Evolutionary conservation across 2,797 vertebrate genomes (phyloP).

Genomic region (Gastrophryne carolinensis): DNA sequence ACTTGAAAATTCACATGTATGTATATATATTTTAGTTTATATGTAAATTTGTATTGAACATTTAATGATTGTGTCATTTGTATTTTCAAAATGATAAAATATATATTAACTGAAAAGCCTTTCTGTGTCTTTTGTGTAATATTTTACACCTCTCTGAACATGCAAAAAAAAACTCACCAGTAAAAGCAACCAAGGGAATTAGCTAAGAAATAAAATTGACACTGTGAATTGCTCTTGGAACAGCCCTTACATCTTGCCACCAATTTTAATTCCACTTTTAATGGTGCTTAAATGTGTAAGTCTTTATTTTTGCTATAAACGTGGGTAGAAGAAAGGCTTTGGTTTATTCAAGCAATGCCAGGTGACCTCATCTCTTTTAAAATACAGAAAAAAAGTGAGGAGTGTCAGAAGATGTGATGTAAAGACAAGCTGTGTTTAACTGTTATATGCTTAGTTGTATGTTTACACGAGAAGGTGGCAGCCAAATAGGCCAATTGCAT

Average conservation of each 20-base stretch:
- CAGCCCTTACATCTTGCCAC: slow-evolving; percentile 29
- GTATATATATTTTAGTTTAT: too few relatives aligned
- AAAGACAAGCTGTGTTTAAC: slow-evolving; percentile 30
- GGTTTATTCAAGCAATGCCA: slow-evolving; percentile 39
- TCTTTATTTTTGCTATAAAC: slow-evolving; percentile 47
- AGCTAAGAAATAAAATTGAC: slow-evolving; percentile 44
- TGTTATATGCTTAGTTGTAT: neutral
- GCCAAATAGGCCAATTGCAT: neutral
- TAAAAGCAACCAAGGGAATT: slow-evolving; percentile 35
- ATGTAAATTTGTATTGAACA: neutral
- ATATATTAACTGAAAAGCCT: slow-evolving; percentile 12
- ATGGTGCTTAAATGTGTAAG: slow-evolving; percentile 49
- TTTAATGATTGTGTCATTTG: slow-evolving; percentile 18
- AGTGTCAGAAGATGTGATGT: slow-evolving; percentile 34
- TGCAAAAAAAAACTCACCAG: slow-evolving; percentile 6
- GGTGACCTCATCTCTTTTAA: slow-evolving; percentile 45
- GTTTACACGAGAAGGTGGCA: neutral
- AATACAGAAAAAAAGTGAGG: slow-evolving; percentile 15
- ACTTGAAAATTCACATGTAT: too few relatives aligned
- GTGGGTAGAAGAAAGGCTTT: slow-evolving; percentile 37
- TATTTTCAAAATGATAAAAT: slow-evolving; percentile 1
- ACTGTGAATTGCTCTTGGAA: slow-evolving; percentile 45
- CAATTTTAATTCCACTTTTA: slow-evolving; percentile 49
- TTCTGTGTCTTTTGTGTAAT: slow-evolving; percentile 17
- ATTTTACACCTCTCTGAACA: slow-evolving; percentile 23